These are phyloP conservation scores for Lagopus leucura DNA, from an alignment of 2,113 vertebrate genomes.

Conservation along the genomic window DNA sequence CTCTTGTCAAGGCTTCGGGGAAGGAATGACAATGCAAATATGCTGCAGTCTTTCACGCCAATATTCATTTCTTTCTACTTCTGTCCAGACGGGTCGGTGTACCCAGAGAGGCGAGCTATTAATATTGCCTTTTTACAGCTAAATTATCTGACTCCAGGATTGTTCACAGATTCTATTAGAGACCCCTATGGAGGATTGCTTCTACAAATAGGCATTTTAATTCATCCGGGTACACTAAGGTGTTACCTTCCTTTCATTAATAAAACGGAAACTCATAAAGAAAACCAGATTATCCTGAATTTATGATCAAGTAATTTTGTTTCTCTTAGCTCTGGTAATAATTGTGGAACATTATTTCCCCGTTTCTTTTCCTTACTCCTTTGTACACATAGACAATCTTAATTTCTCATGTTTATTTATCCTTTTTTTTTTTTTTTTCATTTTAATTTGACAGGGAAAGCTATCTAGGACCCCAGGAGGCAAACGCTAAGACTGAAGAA, in stretches of 20 bases:
- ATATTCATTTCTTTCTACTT: constrained; percentile 30
- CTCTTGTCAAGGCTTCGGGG: background rate
- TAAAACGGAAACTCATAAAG: constrained; percentile 87
- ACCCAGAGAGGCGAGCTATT: constrained; percentile 81
- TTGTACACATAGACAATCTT: constrained; percentile 78
- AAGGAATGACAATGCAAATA: constrained; percentile 4
- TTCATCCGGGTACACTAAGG: constrained; percentile 84
- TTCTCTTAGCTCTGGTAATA: constrained; percentile 83
- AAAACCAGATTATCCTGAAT: constrained; percentile 87
- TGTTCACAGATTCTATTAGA: constrained; percentile 84
- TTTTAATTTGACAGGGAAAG: constrained; percentile 85
- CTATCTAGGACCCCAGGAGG: constrained; percentile 85
- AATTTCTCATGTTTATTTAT: constrained; percentile 88
- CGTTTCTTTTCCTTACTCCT: constrained; percentile 71
- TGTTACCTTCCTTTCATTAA: constrained; percentile 85
- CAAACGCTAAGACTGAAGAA: constrained; percentile 76
- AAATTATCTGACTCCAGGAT: constrained; percentile 82
- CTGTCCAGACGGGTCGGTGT: constrained; percentile 73
- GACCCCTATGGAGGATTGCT: constrained; percentile 84
- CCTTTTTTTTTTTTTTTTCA: constrained; percentile 72
- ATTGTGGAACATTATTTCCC: constrained; percentile 81
- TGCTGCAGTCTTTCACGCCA: constrained; percentile 29
- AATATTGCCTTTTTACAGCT: constrained; percentile 82
- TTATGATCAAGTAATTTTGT: constrained; percentile 87
- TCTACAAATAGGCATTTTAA: constrained; percentile 85